Conservation (phyloP, 2,888 invertebrate species). For the Nemotelus nigrinus region DNA sequence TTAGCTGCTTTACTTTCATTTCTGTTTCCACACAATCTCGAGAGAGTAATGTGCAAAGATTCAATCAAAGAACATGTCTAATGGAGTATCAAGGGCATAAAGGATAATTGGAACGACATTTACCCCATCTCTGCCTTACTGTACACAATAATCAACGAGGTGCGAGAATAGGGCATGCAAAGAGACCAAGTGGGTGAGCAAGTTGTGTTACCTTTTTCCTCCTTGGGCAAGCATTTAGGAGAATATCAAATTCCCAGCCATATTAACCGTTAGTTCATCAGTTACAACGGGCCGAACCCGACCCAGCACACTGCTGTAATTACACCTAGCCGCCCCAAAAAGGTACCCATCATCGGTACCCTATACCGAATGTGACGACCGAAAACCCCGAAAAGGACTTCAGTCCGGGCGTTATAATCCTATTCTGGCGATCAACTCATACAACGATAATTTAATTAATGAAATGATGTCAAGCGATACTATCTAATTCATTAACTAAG, state of each 20-base stretch:
- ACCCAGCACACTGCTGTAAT: background rate
- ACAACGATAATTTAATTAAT: slow-evolving; percentile 54
- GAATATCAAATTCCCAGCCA: no score
- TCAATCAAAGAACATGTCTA: slow-evolving; percentile 51
- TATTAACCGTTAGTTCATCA: no score
- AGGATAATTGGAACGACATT: slow-evolving; percentile 48
- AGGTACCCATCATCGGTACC: no score
- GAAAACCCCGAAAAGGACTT: slow-evolving; percentile 22
- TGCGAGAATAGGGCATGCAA: background rate
- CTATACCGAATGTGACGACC: background rate
- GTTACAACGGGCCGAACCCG: no score
- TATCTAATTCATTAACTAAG: slow-evolving; percentile 54
- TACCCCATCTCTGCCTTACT: background rate
- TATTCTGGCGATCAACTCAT: slow-evolving; percentile 47
- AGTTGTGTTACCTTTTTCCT: no score
- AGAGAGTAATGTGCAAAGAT: slow-evolving; percentile 28
- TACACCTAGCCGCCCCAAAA: background rate
- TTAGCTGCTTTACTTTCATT: slow-evolving; percentile 46
- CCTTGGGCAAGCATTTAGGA: no score
- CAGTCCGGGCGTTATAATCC: slow-evolving; percentile 32
- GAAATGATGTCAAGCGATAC: slow-evolving; percentile 55
- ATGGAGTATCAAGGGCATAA: slow-evolving; percentile 48
- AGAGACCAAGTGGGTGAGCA: no score
- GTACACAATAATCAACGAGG: slow-evolving; percentile 7
- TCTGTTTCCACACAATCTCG: slow-evolving; percentile 24